Conservation (phyloP, 1,140 invertebrate species). For the Cydia splendana region DNA sequence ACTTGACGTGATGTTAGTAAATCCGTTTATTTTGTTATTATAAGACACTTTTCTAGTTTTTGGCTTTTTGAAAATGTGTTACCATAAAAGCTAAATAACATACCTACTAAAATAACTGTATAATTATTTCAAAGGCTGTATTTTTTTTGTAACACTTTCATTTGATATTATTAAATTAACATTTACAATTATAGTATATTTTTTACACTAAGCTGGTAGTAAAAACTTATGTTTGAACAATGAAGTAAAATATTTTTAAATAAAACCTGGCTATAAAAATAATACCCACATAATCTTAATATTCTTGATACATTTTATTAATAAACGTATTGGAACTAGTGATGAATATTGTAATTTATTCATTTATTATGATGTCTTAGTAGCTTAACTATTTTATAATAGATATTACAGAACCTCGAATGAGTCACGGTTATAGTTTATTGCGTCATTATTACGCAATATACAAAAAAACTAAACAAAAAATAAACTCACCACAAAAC, state of each 20-base stretch:
- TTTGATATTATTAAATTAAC: too few species aligned
- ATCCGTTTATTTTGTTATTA: neutral
- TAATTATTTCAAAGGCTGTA: too few species aligned
- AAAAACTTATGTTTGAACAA: too few species aligned
- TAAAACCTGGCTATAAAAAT: too few species aligned
- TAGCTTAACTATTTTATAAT: neutral
- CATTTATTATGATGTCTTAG: neutral
- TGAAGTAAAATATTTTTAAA: too few species aligned
- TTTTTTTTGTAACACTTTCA: too few species aligned
- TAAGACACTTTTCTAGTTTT: neutral
- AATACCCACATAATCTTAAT: too few species aligned
- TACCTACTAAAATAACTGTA: too few species aligned
- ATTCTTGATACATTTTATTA: too few species aligned
- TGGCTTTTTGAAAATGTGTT: neutral
- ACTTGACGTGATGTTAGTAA: neutral
- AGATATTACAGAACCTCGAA: neutral
- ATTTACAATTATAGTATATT: too few species aligned
- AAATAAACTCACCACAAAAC: neutral
- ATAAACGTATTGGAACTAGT: neutral
- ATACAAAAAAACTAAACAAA: neutral
- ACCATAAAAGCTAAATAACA: neutral
- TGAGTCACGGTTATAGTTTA: neutral
- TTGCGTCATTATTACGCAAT: neutral
- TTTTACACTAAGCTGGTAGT: too few species aligned
- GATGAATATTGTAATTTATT: slow-evolving; percentile 1